Conservation (phyloP, 2,113 vertebrate genomes). For the Aplodontia rufa region DNA sequence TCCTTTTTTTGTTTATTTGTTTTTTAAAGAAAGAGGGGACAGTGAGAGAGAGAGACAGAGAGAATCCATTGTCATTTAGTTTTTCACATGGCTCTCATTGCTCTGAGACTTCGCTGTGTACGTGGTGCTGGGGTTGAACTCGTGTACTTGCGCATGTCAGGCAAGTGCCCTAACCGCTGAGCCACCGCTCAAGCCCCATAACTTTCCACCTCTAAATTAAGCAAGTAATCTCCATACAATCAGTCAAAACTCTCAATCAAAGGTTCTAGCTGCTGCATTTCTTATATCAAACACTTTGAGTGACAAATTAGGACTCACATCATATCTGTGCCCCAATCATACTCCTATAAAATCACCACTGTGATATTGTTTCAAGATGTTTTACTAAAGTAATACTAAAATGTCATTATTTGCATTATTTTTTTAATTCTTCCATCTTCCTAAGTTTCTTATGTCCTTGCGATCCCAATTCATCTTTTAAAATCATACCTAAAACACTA, state of each 20-base stretch:
- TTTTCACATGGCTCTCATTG: no score
- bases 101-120: no score
- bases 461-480: neutral
- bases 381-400: neutral
- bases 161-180: no score
- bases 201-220: constrained; percentile 1
- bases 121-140: no score
- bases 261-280: neutral
- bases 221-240: neutral
- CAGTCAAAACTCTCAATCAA: neutral
- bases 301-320: neutral
- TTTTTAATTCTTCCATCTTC: neutral
- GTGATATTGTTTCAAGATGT: neutral
- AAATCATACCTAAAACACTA: neutral
- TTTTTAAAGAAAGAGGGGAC: no score
- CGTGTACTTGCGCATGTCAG: no score
- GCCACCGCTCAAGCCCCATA: no score
- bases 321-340: neutral
- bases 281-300: neutral
- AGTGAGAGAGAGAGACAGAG: no score
- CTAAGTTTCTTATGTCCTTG: neutral
- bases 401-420: neutral
- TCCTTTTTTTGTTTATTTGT: no score
- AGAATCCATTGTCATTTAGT: no score
- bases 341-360: neutral